These are phyloP conservation scores for Atta cephalotes DNA, from an alignment of 1,140 invertebrate genomes.

Conservation along the genomic window DNA sequence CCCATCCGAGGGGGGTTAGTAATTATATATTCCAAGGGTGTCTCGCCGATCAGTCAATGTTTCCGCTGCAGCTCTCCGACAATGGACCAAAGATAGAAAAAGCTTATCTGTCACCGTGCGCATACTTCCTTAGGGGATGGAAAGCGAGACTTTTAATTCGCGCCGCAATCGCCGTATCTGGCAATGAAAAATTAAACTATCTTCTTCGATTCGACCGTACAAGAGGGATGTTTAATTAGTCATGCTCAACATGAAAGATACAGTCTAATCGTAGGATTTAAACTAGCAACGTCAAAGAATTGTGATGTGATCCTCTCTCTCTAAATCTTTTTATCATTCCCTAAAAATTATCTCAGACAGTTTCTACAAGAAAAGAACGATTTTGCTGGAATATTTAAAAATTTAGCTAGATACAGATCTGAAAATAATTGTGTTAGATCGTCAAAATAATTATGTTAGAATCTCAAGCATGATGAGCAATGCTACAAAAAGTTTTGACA, in stretches of 20 bases:
- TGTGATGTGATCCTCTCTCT: neutral
- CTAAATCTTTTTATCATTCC: neutral
- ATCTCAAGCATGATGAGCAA: no score
- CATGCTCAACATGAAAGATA: conserved; percentile 20
- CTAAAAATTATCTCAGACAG: neutral
- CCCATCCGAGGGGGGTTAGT: conserved; percentile 70
- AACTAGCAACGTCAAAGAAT: neutral
- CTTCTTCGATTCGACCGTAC: conserved; percentile 24
- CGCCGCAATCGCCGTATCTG: conserved; percentile 75
- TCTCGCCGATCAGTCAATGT: conserved; percentile 86
- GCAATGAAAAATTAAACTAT: conserved; percentile 83
- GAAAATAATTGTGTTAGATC: no score
- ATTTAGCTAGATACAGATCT: no score
- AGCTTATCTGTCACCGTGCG: conserved; percentile 84
- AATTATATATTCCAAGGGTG: conserved; percentile 87
- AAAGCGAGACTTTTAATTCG: conserved; percentile 83
- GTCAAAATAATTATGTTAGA: no score
- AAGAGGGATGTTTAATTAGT: conserved; percentile 52
- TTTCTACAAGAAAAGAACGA: no score
- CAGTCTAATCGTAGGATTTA: conserved; percentile 22
- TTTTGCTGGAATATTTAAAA: no score
- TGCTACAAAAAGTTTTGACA: no score
- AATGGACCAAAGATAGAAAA: conserved; percentile 85
- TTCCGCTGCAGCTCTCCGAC: conserved; percentile 84
- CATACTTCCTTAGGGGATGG: conserved; percentile 80